phyloP scores from a whole-genome alignment of 2,797 vertebrate species.

The Cossypha caffra region DNA sequence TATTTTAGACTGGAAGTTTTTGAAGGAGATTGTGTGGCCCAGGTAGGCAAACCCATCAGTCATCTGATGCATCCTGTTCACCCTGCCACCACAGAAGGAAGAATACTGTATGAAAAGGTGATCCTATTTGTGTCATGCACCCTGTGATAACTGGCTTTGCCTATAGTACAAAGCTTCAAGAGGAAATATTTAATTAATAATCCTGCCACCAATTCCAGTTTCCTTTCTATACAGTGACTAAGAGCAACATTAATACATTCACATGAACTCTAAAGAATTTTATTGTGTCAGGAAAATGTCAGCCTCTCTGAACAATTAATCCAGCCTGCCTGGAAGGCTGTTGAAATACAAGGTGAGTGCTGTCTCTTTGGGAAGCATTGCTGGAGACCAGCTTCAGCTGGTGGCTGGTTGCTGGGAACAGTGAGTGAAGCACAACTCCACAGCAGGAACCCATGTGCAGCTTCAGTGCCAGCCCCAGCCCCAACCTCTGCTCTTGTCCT shows the following conservation, averaged over 20 bases:
- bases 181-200: not conserved
- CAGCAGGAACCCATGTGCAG: not conserved
- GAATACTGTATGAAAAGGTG: not conserved
- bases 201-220: not conserved
- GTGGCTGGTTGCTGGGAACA: not conserved
- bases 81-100: not conserved
- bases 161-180: not conserved
- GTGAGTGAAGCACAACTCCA: not conserved
- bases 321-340: not conserved
- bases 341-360: not conserved
- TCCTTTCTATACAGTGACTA: not conserved
- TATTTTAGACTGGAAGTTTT: not conserved
- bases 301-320: not conserved
- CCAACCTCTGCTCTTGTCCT: not conserved
- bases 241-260: not conserved
- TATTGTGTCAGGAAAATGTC: not conserved
- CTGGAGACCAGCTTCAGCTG: not conserved
- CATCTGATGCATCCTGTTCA: not conserved
- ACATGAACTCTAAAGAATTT: not conserved
- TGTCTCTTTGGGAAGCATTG: not conserved
- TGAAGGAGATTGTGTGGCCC: not conserved
- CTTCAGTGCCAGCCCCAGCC: fast-evolving
- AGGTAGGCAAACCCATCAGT: not conserved
- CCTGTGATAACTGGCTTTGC: not conserved
- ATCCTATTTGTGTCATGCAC: not conserved